Evolutionary conservation across 2,888 invertebrate genomes (phyloP).

Genomic region (Drosophila anceps): DNA sequence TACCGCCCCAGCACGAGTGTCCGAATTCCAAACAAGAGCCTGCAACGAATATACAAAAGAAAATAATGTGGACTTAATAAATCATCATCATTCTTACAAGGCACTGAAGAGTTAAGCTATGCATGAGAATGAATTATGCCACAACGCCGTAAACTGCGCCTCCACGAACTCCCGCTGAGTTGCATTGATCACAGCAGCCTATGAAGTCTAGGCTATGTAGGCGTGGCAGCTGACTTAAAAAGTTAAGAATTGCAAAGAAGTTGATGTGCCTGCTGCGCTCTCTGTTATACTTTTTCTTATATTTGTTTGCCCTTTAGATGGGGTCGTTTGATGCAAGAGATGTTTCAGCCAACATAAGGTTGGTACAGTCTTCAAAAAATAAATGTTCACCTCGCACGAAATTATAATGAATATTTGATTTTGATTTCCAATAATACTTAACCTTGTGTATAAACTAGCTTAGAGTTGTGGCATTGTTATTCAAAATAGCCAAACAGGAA

Average conservation of each 20-base stretch:
- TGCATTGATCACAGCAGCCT: constrained; percentile 15
- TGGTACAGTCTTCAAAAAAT: neutral
- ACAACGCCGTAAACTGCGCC: neutral
- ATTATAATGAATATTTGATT: no score
- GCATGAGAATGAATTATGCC: constrained; percentile 45
- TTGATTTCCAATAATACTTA: no score
- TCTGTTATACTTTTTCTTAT: neutral
- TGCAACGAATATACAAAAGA: constrained; percentile 37
- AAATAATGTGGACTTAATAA: constrained; percentile 56
- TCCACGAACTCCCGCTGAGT: constrained; percentile 9
- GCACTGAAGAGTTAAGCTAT: constrained; percentile 41
- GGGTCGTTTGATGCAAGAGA: neutral
- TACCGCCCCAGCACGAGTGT: constrained; percentile 85
- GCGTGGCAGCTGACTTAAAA: constrained; percentile 34
- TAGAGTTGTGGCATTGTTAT: neutral
- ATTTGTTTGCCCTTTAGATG: neutral
- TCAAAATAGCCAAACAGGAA: neutral
- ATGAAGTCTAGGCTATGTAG: neutral
- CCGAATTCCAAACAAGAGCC: constrained; percentile 84
- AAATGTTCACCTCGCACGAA: neutral
- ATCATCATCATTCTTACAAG: constrained; percentile 49
- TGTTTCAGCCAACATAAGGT: neutral
- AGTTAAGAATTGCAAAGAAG: constrained; percentile 29
- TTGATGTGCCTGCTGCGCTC: constrained; percentile 12
- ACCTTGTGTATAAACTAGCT: neutral